phyloP scores from a whole-genome alignment of 2,113 vertebrate species.

The Pungitius pungitius region DNA sequence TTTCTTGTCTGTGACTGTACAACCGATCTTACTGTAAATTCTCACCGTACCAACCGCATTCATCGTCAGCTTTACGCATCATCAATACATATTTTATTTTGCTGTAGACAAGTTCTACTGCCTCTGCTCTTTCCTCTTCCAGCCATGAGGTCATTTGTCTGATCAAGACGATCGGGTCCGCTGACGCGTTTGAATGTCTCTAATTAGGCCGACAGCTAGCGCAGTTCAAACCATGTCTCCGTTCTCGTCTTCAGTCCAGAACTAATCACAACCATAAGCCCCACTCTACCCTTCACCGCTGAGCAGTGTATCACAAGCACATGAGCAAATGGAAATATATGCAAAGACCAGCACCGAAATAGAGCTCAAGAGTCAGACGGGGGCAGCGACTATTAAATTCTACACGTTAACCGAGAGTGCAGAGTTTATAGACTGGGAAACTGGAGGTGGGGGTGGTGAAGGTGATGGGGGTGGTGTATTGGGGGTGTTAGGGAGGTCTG shows the following conservation, averaged over 20 bases:
- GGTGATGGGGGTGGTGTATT: background rate
- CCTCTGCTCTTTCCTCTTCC: conserved; percentile 31
- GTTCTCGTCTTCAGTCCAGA: conserved; percentile 58
- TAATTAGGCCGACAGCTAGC: conserved; percentile 55
- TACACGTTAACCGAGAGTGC: conserved; percentile 27
- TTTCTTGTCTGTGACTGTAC: background rate
- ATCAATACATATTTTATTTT: no score
- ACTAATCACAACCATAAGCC: conserved; percentile 74
- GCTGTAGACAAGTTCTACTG: conserved; percentile 16
- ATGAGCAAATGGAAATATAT: conserved; percentile 67
- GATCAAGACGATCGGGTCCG: conserved; percentile 37
- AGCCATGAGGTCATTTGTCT: conserved; percentile 52
- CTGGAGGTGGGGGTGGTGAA: background rate
- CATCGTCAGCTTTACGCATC: no score
- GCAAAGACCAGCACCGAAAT: conserved; percentile 46
- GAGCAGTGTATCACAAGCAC: conserved; percentile 40
- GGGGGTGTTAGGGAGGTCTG: conserved; percentile 45
- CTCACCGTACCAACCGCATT: conserved; percentile 1
- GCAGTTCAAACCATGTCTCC: conserved; percentile 45
- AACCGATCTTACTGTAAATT: conserved; percentile 3
- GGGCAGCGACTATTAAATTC: conserved; percentile 34
- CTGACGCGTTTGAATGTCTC: conserved; percentile 59
- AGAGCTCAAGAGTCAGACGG: conserved; percentile 38
- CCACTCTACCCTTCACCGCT: conserved; percentile 41
- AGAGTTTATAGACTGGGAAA: conserved; percentile 40